phyloP scores from a whole-genome alignment of 1,140 invertebrate genomes.

The Heterodera schachtii region DNA sequence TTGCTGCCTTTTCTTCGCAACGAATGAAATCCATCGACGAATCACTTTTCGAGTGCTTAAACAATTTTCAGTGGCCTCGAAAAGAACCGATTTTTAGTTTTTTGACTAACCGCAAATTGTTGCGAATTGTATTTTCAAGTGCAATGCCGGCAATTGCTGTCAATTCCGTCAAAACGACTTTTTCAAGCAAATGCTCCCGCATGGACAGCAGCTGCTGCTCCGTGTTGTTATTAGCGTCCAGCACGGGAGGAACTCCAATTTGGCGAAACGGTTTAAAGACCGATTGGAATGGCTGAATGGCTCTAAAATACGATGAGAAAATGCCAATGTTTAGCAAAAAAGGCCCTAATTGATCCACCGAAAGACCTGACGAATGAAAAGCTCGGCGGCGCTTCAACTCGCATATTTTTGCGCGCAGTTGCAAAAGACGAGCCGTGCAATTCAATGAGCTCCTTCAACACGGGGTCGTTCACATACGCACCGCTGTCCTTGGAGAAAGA shows the following conservation, averaged over 20 bases:
- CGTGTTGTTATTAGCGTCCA: neutral
- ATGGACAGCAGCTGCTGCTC: neutral
- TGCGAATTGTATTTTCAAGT: conserved; percentile 8
- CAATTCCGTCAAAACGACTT: neutral
- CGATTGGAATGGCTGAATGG: neutral
- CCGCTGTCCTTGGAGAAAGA: conserved; percentile 19
- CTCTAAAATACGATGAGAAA: neutral
- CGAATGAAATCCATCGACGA: conserved; percentile 12
- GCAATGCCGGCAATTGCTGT: neutral
- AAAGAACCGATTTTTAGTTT: neutral
- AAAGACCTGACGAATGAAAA: conserved; percentile 9
- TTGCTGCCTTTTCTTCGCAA: neutral
- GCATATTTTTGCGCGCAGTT: neutral
- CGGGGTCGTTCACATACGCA: conserved; percentile 31
- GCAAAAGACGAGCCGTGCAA: neutral
- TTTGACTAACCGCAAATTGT: conserved; percentile 15
- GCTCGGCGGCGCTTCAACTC: neutral
- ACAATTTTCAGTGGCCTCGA: no score
- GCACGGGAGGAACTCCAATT: neutral
- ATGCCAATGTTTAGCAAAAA: no score
- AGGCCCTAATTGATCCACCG: neutral
- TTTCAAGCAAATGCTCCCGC: neutral
- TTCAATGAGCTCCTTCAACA: conserved; percentile 3
- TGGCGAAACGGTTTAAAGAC: neutral
- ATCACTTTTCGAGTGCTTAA: conserved; percentile 10